phyloP scores from a whole-genome alignment of 2,113 vertebrate species.

The Maylandia zebra region DNA sequence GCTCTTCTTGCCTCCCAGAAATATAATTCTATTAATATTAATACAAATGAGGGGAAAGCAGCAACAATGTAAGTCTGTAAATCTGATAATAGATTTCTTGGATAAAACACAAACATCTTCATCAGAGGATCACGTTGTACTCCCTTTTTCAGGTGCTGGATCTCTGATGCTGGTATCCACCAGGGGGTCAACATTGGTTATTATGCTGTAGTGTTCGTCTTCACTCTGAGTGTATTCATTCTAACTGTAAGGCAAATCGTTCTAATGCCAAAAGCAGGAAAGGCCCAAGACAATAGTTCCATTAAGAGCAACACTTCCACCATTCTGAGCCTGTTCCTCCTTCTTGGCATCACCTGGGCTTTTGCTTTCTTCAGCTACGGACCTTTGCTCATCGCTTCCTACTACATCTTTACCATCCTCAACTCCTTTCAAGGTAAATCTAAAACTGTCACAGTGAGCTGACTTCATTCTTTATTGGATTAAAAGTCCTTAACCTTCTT shows the following conservation, averaged over 20 bases:
- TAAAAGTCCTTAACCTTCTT: fast-evolving
- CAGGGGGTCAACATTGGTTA: constrained; percentile 44
- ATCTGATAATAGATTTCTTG: not conserved
- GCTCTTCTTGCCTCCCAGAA: not conserved
- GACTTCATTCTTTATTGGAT: fast-evolving
- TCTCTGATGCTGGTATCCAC: constrained; percentile 7
- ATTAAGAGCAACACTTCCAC: not conserved
- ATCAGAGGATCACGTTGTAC: not conserved
- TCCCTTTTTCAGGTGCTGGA: constrained; percentile 50
- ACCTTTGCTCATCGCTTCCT: not conserved
- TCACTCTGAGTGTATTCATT: constrained; percentile 19
- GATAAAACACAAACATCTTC: not conserved
- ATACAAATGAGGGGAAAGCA: not conserved
- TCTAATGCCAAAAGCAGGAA: fast-evolving
- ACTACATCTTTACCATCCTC: constrained; percentile 54
- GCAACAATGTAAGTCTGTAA: constrained; percentile 32
- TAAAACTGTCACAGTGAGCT: not conserved
- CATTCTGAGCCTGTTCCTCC: constrained; percentile 23
- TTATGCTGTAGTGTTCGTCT: constrained; percentile 36
- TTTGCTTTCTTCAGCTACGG: constrained; percentile 55
- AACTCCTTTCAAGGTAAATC: constrained; percentile 57
- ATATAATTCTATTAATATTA: constrained; percentile 6
- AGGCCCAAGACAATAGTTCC: fast-evolving
- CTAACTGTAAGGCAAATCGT: not conserved
- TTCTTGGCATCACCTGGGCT: constrained; percentile 53